Base-by-base conservation (phyloP, 2,113 vertebrate species). In the Epinephelus lanceolatus region DNA sequence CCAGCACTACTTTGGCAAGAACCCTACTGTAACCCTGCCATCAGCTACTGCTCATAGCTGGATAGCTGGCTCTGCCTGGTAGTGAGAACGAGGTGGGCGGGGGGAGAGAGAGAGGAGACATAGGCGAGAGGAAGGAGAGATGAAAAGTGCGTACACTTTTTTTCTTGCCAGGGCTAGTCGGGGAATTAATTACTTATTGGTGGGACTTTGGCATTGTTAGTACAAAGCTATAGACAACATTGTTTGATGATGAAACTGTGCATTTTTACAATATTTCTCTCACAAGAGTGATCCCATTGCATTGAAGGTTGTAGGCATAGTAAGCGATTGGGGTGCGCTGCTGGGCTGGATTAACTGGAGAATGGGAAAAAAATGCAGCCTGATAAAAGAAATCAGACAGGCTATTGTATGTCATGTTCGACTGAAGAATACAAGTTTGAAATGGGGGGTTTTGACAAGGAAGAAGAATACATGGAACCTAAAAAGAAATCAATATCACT, bases 1-100 rank as follows among this genome's bases (percentile, higher is more conserved):
- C 91, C 85, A 75, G 78, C 42, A 40, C 80, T 65, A 59, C 85
- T 88, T 89, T 94, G 93, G 88, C 92, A 87, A 66, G 84, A 77
- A 71, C 61, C 60, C 61, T 57, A 79, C 82, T 88, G 86, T 91
- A 86, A 89, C 81, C 52, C 65, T 88, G 86, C 85, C 92, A 89
- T 83, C 85, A 86, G 75, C 71, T 76, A 72, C 45, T 1, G n/a
- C 80, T 87, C 71, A 73, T 76, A 80, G 81, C 72, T 78, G 72
- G 57, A 73, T 76, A 80, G 81, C 72, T 78, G 72, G 57, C 52
- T 80, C 40, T 45, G 80, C 14, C 55, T 76, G 82, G 15, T 27
- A 60, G 74, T 75, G 17, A 66, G 69, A 71, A 10, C 3, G 1
- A 77, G 49, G 57, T 19, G 52, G 80, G 65, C 5, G 45, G 61